These are phyloP conservation scores for Chiroxiphia lanceolata DNA, from an alignment of 2,797 vertebrate genomes.

Conservation along the genomic window DNA sequence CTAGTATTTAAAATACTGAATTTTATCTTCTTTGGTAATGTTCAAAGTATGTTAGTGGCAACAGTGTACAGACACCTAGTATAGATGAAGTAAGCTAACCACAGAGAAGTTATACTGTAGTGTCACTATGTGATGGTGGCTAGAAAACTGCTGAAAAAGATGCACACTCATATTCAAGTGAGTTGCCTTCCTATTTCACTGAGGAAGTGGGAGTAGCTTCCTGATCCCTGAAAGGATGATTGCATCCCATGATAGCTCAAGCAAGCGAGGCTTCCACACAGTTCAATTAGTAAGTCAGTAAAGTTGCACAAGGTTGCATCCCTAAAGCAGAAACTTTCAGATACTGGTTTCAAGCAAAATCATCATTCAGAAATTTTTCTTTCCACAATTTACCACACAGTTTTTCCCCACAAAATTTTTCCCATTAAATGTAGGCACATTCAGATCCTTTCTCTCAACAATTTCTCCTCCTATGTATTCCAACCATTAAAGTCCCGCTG, in stretches of 20 bases:
- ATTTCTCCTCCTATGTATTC: background rate
- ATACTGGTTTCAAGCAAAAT: background rate
- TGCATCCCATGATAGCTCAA: background rate
- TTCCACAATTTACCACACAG: background rate
- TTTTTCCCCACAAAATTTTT: background rate
- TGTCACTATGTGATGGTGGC: background rate
- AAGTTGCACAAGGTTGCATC: background rate
- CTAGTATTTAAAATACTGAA: background rate
- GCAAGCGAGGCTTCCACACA: background rate
- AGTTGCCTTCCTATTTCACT: background rate
- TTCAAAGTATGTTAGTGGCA: background rate
- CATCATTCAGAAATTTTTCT: background rate
- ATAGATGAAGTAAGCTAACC: background rate
- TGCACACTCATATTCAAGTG: background rate
- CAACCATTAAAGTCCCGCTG: background rate
- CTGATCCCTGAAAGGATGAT: background rate
- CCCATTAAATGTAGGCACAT: accelerated
- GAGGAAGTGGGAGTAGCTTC: background rate
- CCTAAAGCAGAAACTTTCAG: background rate
- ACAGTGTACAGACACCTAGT: background rate
- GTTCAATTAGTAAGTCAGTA: background rate
- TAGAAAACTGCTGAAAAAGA: background rate
- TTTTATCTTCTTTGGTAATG: background rate
- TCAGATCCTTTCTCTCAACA: background rate
- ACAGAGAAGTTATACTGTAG: background rate